A percentile compares a stretch with the other conserved stretches of the same genome.
Conservation (phyloP, 2,113 vertebrate species). For the Scolopax mira region DNA sequence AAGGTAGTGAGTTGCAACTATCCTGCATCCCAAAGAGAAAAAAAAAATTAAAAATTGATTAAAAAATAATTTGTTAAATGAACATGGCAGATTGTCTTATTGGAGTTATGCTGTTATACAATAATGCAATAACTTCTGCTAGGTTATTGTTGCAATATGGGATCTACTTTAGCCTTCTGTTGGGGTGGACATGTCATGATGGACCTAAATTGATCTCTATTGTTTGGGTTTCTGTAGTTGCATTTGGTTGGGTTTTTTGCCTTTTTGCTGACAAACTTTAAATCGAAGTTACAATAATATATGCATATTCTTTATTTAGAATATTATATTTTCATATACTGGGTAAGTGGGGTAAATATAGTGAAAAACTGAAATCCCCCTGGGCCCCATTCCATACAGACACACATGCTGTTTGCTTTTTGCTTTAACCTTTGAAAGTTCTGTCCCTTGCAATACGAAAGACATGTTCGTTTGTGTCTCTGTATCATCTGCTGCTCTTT, state of each 20-base stretch:
- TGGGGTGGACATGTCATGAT: background rate
- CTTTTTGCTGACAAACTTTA: background rate
- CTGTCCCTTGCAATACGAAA: background rate
- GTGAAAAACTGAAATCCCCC: background rate
- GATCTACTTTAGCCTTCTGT: background rate
- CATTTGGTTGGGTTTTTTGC: background rate
- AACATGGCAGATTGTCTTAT: background rate
- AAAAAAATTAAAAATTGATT: background rate
- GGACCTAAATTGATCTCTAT: accelerated
- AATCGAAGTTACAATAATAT: background rate
- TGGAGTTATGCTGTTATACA: background rate
- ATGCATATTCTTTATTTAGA: background rate
- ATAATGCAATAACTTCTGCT: background rate
- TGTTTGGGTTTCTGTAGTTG: background rate
- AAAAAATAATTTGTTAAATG: background rate
- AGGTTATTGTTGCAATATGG: background rate
- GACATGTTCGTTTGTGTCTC: background rate
- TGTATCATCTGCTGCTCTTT: background rate
- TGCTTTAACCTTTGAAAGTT: background rate
- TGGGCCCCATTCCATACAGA: background rate
- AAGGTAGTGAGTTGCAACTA: background rate
- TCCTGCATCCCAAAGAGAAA: background rate
- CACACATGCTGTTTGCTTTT: background rate
- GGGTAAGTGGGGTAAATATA: background rate
- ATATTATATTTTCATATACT: background rate